Base-by-base conservation (phyloP, 2,797 vertebrate species). In the Hippocampus kuda region DNA sequence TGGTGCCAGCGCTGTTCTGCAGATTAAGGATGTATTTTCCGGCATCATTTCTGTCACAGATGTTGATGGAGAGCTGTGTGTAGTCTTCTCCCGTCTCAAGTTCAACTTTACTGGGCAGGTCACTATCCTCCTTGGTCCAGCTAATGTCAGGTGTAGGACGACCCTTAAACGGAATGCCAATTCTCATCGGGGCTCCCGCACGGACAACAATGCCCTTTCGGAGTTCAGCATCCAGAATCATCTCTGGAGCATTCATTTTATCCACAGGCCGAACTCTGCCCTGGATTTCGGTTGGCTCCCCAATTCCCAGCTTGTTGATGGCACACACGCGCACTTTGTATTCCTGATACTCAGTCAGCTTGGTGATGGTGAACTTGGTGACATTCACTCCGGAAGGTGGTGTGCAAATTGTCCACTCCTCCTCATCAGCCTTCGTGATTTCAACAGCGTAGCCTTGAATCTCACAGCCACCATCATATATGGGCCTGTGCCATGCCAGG, bases 381-480 rank as follows among this genome's bases (percentile, higher is more conserved):
- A 87, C 85, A 75, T 77, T 91, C 70, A 98, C 76, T 71, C 97
- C 97, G 74, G 90, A 90, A 60, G 93, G 92, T 83, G 96, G 94
- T 67, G 95, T 98, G 83, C 92, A 94, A 78, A 95, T 90, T 0
- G 86, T 88, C 97, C 97, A 99, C 79, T 99, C 97, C 79, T 98
- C 96, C 84, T 99, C 97, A 73, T 99, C 96, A 72, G 92, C 94
- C 89, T 96, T 95, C 81, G 94, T 95, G 63, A 96, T 93, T 90
- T 99, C 97, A 68, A 99, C 90, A 76, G 94, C 77, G 2, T 98
- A 99, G 73, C 97, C 96, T 80, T 97, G 92, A 75, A 99, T 95
- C 61, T 95, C 93, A 90, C 93, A 94, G 67, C 96, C 97, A 77
- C 97, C 97, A 77, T 99, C 97, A 81, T 99, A 99, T 85, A 99